A percentile compares a stretch with the other conserved stretches of the same genome.
phyloP scores from a whole-genome alignment of 2,888 invertebrate species.

The Torymus texanus region DNA sequence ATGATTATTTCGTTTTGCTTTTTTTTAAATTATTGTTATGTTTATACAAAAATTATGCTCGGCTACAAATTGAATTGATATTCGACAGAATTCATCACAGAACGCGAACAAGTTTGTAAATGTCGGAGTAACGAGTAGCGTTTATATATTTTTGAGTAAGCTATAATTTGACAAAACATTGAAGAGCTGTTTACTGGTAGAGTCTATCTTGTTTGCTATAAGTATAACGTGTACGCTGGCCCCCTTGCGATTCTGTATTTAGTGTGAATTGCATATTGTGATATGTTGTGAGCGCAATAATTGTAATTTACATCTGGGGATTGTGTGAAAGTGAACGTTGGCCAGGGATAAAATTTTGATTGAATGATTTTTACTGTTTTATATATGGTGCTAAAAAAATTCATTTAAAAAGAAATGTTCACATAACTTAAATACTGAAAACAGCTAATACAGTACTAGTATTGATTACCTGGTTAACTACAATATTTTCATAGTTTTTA shows the following conservation, averaged over 20 bases:
- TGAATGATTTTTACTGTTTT: slow-evolving; percentile 35
- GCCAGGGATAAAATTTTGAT: slow-evolving; percentile 47
- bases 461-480: neutral
- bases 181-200: slow-evolving; percentile 54
- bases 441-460: neutral
- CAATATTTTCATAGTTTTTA: neutral
- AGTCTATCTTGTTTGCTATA: slow-evolving; percentile 50
- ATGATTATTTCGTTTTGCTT: slow-evolving; percentile 42
- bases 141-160: slow-evolving; percentile 54
- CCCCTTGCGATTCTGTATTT: slow-evolving; percentile 46
- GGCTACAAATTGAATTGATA: slow-evolving; percentile 40
- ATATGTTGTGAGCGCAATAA: slow-evolving; percentile 34
- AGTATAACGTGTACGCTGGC: slow-evolving; percentile 35
- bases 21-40: slow-evolving; percentile 42
- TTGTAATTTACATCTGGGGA: slow-evolving; percentile 43
- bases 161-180: slow-evolving; percentile 49
- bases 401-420: slow-evolving; percentile 24
- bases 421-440: neutral
- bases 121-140: slow-evolving; percentile 48
- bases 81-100: slow-evolving; percentile 31
- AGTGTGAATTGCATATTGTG: slow-evolving; percentile 52
- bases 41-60: slow-evolving; percentile 27
- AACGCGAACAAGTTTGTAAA: slow-evolving; percentile 48
- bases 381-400: slow-evolving; percentile 51
- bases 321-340: slow-evolving; percentile 44